A percentile compares a stretch with the other conserved stretches of the same genome.
These are phyloP conservation scores for Syncerus caffer DNA, from an alignment of 2,797 vertebrate genomes.

Conservation along the genomic window DNA sequence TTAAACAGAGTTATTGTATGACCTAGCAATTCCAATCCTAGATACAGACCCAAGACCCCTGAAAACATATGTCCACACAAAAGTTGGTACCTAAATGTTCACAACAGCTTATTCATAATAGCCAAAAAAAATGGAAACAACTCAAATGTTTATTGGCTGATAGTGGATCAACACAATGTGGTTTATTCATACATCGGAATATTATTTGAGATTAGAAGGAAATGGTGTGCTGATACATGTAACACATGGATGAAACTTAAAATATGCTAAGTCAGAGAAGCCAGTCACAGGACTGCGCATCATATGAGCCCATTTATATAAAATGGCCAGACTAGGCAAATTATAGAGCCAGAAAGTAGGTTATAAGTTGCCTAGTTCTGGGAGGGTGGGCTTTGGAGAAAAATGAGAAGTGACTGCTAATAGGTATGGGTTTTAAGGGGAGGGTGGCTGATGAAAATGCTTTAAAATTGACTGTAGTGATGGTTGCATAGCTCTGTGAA, in stretches of 20 bases:
- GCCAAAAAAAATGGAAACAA: neutral
- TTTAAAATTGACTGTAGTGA: conserved; percentile 8
- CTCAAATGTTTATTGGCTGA: neutral
- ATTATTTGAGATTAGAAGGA: conserved; percentile 5
- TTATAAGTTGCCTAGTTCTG: neutral
- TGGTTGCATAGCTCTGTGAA: neutral
- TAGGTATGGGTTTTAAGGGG: neutral
- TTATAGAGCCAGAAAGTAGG: neutral
- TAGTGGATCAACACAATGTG: neutral
- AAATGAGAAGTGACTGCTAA: neutral
- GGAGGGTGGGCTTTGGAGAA: neutral
- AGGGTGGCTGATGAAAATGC: neutral
- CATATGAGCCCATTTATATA: neutral
- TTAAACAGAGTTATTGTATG: neutral
- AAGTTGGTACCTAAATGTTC: neutral
- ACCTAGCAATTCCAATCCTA: neutral
- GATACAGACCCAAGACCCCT: neutral
- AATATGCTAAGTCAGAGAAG: neutral
- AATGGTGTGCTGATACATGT: neutral
- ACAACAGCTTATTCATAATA: neutral
- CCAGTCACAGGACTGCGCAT: neutral
- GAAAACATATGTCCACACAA: neutral
- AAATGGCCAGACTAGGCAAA: neutral
- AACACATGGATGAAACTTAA: neutral
- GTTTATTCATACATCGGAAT: neutral